phyloP scores from a whole-genome alignment of 2,113 vertebrate genomes.

The Illadopsis cleaveri region DNA sequence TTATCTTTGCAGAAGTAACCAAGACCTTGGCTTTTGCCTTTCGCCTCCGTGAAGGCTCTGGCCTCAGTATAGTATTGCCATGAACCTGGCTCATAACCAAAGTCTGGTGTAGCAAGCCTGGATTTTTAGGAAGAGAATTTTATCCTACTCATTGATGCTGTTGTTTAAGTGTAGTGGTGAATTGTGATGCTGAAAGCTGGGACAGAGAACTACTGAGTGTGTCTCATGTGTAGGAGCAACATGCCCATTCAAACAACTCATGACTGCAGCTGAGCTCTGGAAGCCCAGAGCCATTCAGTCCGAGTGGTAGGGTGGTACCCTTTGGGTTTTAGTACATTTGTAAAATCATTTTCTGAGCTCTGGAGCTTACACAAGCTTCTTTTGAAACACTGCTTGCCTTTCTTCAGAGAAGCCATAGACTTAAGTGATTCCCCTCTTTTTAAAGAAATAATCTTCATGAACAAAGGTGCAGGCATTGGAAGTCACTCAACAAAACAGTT shows the following conservation, averaged over 20 bases:
- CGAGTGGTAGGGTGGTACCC: background rate
- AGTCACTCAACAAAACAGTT: background rate
- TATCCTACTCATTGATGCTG: background rate
- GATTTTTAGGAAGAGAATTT: background rate
- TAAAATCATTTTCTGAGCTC: background rate
- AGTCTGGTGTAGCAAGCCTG: background rate
- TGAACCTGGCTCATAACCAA: background rate
- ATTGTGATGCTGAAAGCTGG: background rate
- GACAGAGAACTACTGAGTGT: background rate
- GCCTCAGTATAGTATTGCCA: background rate
- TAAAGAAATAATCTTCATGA: background rate
- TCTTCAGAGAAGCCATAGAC: background rate
- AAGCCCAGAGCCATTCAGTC: background rate
- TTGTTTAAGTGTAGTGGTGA: background rate
- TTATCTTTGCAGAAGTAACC: background rate
- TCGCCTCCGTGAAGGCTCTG: background rate
- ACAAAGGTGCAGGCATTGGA: background rate
- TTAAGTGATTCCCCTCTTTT: background rate
- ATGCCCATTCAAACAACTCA: background rate
- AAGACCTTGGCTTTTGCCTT: background rate
- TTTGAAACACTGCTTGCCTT: background rate
- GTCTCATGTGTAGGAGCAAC: background rate
- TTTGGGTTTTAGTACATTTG: background rate
- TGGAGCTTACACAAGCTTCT: background rate
- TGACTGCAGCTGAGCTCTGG: background rate